Evolutionary conservation across 1,140 invertebrate species (phyloP).

Genomic region (Aphelenchoides besseyi): DNA sequence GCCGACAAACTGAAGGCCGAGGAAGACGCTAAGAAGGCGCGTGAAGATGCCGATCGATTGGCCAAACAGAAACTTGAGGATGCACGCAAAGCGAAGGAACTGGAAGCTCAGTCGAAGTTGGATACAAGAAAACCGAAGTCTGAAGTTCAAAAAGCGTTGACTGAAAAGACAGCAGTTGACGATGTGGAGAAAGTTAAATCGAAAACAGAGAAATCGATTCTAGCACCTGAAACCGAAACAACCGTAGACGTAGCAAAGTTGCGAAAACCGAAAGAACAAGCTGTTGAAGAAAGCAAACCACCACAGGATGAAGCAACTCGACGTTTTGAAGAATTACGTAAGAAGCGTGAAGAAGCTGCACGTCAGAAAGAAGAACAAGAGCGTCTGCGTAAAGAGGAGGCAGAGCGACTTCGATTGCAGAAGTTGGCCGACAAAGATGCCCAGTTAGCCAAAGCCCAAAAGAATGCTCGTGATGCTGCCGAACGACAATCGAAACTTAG

Average conservation of each 20-base stretch:
- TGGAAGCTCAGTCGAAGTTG: neutral
- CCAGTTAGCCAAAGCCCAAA: neutral
- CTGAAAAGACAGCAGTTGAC: constrained; percentile 8
- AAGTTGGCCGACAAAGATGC: constrained; percentile 2
- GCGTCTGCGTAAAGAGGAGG: constrained; percentile 1
- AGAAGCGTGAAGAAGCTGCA: constrained; percentile 21
- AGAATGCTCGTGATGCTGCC: neutral
- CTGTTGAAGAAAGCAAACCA: constrained; percentile 9
- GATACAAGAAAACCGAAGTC: neutral
- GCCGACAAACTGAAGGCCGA: constrained; percentile 15
- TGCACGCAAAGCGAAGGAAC: neutral
- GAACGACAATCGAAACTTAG: constrained; percentile 5
- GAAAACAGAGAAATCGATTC: neutral
- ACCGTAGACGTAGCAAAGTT: neutral
- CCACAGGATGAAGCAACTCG: constrained; percentile 6
- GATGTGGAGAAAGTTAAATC: neutral
- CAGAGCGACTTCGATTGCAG: constrained; percentile 17
- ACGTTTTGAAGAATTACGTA: neutral
- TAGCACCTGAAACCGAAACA: neutral
- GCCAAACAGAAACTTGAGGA: constrained; percentile 22
- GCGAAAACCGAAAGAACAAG: neutral
- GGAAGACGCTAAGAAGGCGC: constrained; percentile 22
- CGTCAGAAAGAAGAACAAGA: neutral
- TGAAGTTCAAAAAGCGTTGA: neutral
- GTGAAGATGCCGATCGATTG: constrained; percentile 10